Conservation (phyloP, 2,113 vertebrate genomes). For the Microcebus murinus region DNA sequence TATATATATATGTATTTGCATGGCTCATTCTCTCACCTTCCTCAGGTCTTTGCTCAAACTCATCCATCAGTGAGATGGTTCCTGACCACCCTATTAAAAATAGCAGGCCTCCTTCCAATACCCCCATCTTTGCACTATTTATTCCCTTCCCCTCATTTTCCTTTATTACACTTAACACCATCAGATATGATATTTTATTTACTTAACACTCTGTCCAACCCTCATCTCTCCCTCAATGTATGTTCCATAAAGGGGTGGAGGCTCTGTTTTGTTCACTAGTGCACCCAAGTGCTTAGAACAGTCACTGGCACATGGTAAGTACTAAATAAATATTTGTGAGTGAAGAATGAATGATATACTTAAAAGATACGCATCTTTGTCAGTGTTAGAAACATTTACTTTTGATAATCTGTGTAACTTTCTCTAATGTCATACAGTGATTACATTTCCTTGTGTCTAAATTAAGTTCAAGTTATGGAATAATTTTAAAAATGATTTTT, state of each 20-base stretch:
- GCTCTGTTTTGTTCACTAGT: neutral
- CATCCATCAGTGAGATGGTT: neutral
- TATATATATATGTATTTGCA: neutral
- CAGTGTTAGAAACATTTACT: constrained; percentile 36
- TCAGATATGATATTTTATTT: neutral
- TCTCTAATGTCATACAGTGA: constrained; percentile 13
- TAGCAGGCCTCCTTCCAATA: neutral
- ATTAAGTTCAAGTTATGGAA: constrained; percentile 47
- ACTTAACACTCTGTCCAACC: neutral
- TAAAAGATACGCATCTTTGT: constrained; percentile 23
- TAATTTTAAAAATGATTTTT: constrained; percentile 43
- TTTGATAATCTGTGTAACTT: neutral
- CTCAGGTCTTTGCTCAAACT: neutral
- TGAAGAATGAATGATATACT: neutral
- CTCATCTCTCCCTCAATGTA: neutral
- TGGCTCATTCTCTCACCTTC: neutral
- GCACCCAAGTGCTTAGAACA: neutral
- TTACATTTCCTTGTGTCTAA: neutral
- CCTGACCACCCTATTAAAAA: neutral
- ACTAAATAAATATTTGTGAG: neutral
- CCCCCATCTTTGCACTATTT: too few relatives aligned
- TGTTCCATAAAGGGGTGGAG: neutral
- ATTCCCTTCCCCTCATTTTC: neutral
- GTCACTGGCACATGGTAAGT: neutral
- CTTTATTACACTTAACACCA: neutral